Evolutionary conservation across 2,888 invertebrate genomes (phyloP), one percentile per base, ranked within the genome.

Genomic region (Cryptophagus acutangulus): DNA sequence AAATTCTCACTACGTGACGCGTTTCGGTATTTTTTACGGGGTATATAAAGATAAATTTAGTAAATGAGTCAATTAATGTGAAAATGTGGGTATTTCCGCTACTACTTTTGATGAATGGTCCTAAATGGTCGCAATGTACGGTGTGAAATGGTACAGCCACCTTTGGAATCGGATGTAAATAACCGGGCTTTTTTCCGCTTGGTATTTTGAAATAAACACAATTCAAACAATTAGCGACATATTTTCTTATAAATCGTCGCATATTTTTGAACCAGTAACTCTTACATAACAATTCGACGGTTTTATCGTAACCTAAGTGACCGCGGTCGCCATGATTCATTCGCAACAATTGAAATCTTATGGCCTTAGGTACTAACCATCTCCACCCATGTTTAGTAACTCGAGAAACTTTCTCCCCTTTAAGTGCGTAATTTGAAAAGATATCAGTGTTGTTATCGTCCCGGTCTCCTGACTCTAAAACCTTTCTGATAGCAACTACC

Each of bases 201-300:
- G 42, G 40, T 0, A 58, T 57, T 39, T 61, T 63, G 0, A 54
- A 54, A 43, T 55, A 62, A 1, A 61, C 58, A 37, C 61, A 64
- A 8, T 53, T 33, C 2, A 63, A 38, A 30, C 61, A 62, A 1
- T 47, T n/a, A 1, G 9, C 36, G 3, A 60, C 52, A 33, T 60
- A 60, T 40, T 62, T 63, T 8, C 15, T 33, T 18, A 57, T 40
- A 34, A 60, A 57, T 1, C 48, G 43, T 1, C 48, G 43, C 57
- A 59, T 59, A 45, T 52, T 54, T 4, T 40, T 36, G 33, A 43
- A 43, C 40, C 43, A 43, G 26, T 40, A 43, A 6, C n/a, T 36
- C 30, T 17, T 13, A 20, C 36, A 29, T 13, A 43, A 12, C 31
- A 40, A 30, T 12, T 4, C 31, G 13, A 45, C 16, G n/a, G 26